These are phyloP conservation scores for Pangasius djambal DNA, from an alignment of 2,797 vertebrate species.

Conservation along the genomic window DNA sequence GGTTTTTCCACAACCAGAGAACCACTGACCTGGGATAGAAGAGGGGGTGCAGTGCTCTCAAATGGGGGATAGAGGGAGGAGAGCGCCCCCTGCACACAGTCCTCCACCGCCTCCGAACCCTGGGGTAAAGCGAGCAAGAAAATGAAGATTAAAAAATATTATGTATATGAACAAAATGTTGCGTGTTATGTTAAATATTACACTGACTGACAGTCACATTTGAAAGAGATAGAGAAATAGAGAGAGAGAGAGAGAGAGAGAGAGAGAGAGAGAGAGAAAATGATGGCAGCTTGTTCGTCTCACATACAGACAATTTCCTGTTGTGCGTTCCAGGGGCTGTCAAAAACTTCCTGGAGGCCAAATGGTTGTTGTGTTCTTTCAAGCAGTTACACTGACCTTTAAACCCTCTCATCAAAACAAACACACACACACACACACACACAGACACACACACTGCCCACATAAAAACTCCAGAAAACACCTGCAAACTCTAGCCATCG, in stretches of 20 bases:
- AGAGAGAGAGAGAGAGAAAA: conserved; percentile 23
- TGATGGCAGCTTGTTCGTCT: conserved; percentile 47
- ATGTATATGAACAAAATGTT: background rate
- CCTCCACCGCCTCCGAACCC: conserved; percentile 92
- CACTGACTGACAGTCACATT: background rate
- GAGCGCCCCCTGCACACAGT: conserved; percentile 91
- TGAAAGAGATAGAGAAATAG: background rate
- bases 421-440: background rate
- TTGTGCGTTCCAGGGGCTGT: conserved; percentile 67
- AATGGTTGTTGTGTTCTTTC: conserved; percentile 51
- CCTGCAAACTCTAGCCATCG: background rate
- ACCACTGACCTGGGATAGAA: conserved; percentile 83
- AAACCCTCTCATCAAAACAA: conserved; percentile 15
- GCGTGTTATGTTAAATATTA: background rate
- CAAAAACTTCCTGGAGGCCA: conserved; percentile 67
- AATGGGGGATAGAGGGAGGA: conserved; percentile 91
- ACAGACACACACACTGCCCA: background rate
- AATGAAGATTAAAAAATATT: background rate
- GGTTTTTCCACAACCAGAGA: background rate
- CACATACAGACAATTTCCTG: conserved; percentile 67
- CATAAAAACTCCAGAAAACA: background rate
- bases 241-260: background rate
- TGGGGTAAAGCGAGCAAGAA: conserved; percentile 59
- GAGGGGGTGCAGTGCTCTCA: conserved; percentile 88
- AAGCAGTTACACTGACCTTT: conserved; percentile 56